These are phyloP conservation scores for Gopherus evgoodei DNA, from an alignment of 2,113 vertebrate genomes.

Conservation along the genomic window DNA sequence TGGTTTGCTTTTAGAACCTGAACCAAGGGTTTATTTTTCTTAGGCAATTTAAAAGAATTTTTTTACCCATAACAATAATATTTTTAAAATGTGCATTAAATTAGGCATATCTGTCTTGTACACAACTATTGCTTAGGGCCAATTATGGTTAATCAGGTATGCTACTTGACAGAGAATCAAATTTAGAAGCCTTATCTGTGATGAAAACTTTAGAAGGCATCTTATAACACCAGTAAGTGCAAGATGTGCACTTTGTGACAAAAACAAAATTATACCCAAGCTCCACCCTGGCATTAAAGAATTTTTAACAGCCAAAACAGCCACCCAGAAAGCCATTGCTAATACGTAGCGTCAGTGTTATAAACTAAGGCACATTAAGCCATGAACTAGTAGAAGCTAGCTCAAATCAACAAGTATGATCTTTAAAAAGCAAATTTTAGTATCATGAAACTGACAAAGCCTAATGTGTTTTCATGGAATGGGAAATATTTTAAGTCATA, in stretches of 20 bases:
- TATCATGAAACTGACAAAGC: not conserved
- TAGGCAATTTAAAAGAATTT: conserved; percentile 27
- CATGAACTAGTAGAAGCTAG: not conserved
- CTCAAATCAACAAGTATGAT: not conserved
- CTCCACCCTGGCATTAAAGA: conserved; percentile 73
- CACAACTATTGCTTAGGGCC: not conserved
- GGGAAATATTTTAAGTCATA: not conserved
- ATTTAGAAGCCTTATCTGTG: conserved; percentile 59
- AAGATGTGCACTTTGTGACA: conserved; percentile 70
- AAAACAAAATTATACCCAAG: conserved; percentile 68
- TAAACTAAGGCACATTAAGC: conserved; percentile 9
- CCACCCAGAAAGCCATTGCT: conserved; percentile 57
- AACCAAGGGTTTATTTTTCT: conserved; percentile 54
- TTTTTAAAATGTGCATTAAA: conserved; percentile 29
- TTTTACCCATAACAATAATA: not conserved
- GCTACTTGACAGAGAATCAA: conserved; percentile 9
- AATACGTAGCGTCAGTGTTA: conserved; percentile 40
- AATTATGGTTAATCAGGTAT: conserved; percentile 39
- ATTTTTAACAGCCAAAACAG: conserved; percentile 66
- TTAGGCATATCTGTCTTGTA: conserved; percentile 6
- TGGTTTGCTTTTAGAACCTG: conserved; percentile 67
- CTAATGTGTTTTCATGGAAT: not conserved
- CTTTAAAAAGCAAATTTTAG: not conserved
- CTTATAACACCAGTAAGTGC: conserved; percentile 68
- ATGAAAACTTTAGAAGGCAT: conserved; percentile 66